Conservation (phyloP, 2,888 invertebrate genomes). For the Pyralis farinalis region DNA sequence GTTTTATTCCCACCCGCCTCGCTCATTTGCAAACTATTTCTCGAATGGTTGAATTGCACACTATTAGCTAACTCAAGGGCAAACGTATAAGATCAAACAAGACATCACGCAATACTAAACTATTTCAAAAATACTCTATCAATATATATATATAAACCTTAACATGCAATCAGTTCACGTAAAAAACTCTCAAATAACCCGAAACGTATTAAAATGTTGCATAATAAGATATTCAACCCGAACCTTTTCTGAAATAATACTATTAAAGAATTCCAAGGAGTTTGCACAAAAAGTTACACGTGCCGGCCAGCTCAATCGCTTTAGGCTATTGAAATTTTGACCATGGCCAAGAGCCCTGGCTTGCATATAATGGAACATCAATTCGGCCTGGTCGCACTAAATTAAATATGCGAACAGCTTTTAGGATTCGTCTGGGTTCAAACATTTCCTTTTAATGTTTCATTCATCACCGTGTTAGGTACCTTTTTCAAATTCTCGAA, state of each 20-base stretch:
- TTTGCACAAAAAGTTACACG: slow-evolving; percentile 78
- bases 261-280: slow-evolving; percentile 66
- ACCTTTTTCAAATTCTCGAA: slow-evolving; percentile 19
- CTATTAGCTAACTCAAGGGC: no score
- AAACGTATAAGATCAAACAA: slow-evolving; percentile 14
- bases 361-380: slow-evolving; percentile 68
- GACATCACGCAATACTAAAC: slow-evolving; percentile 33
- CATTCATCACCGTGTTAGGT: slow-evolving; percentile 10
- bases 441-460: slow-evolving; percentile 11
- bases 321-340: slow-evolving; percentile 74
- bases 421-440: slow-evolving; percentile 19
- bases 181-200: slow-evolving; percentile 35
- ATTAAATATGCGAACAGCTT: slow-evolving; percentile 38
- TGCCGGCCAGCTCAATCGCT: slow-evolving; percentile 66
- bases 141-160: slow-evolving; percentile 33
- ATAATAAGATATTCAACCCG: slow-evolving; percentile 72
- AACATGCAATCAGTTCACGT: slow-evolving; percentile 34
- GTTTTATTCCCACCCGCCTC: not conserved
- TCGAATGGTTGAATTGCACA: not conserved
- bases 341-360: slow-evolving; percentile 53
- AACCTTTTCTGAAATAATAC: slow-evolving; percentile 51
- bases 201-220: slow-evolving; percentile 59
- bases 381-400: slow-evolving; percentile 46
- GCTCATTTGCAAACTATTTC: not conserved
- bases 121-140: slow-evolving; percentile 30